Evolutionary conservation across 2,888 invertebrate genomes (phyloP), one percentile per base, ranked within the genome.

Genomic region (Eupithecia vulgata): DNA sequence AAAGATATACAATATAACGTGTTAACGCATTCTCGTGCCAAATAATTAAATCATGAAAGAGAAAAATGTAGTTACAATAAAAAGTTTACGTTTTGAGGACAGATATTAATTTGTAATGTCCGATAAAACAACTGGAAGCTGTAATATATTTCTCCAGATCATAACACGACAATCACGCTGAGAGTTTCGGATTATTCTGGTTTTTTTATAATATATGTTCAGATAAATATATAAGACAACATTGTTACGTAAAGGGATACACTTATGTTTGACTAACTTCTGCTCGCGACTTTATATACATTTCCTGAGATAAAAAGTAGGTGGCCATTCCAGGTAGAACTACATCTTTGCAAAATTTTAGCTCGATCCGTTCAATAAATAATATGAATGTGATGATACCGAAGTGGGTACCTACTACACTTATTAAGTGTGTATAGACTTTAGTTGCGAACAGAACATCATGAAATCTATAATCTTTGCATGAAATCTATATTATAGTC

Each of bases 91-190:
- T 62, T 52, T 34, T 45, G 61, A 52, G n/a, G 75, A 72, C 71
- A 70, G 68, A 68, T 65, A 68, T 68, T 67, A 74, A 74, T 71
- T 72, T 71, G 70, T 76, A 68, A 73, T 73, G 71, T 61, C 42
- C 67, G 52, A 74, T 73, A 73, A 76, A 73, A 76, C 76, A 70
- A 73, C 71, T 79, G 59, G 72, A 72, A 67, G 64, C 66, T 30
- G 48, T 74, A 69, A 76, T 68, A 73, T 69, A 73, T 73, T 66
- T 72, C 64, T 75, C 66, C 67, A 73, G 68, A 48, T 68, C 70
- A 72, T 70, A 76, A 76, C 45, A 67, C 72, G 71, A 72, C 70
- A 75, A 70, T 66, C 59, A 70, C 59, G 65, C 67, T 68, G 52
- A 67, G 67, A 4, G 45, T 57, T 30, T 40, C 57, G 68, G 64